Base-by-base conservation (phyloP, 64 coral and sea anemone species). In the Catalaphyllia jardinei region DNA sequence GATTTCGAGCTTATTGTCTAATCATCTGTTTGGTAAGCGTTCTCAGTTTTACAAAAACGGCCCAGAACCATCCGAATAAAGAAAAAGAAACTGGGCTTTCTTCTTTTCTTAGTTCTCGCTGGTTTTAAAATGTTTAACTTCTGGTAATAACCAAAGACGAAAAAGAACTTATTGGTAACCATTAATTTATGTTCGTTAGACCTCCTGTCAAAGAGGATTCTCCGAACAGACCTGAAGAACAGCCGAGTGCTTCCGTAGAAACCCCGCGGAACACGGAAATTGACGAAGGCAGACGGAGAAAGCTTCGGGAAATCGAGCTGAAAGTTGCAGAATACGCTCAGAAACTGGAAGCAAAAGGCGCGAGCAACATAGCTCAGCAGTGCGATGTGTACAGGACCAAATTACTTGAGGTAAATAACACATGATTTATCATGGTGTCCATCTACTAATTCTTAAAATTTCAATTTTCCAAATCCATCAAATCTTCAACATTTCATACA, bases 311-410 rank as follows among this genome's bases (percentile, higher is more conserved):
- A 91, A 90, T 98, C 35, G 96, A 98, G 67, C 87, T 98, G 0
- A 98, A 98, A 61, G 96, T 98, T 60, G 96, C 96, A 13, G 88
- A 95, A 52, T 95, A 95, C 49, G 90, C 96, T 2, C 92, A 98
- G 94, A 98, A 98, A 88, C 83, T 98, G 31, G 96, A 98, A 83
- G 94, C 96, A 9, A 95, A 93, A 78, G 96, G 93, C 42, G 88
- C 75, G 25, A 90, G 90, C 18, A 87, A 79, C 49, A 95, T 98
- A 10, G 88, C 87, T 46, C 91, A 93, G 61, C 94, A 98, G 81
- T 95, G 94, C 52, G 83, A 98, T 39, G 91, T 95, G 38, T 98
- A 93, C 46, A 92, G 96, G 83, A 62, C 72, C 15, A 95, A 98
- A 22, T 88, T 98, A 57, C 74, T 98, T 0, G 96, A 98, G 87